Base-by-base conservation (phyloP, 2,888 invertebrate genomes). In the Sipunculus nudus region DNA sequence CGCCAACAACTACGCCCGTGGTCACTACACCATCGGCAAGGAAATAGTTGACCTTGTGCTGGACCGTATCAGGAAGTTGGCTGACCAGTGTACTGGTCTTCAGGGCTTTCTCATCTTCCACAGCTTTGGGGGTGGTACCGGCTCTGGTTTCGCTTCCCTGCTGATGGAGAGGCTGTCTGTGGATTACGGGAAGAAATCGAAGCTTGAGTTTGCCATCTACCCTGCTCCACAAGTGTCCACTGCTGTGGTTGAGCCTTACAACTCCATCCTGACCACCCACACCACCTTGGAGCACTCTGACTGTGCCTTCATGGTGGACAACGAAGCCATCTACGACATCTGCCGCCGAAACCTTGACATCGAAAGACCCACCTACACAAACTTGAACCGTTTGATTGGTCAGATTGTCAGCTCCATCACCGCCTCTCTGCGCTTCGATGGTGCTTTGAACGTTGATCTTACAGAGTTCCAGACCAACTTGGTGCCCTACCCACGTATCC, bases 1-100 rank as follows among this genome's bases (percentile, higher is more conserved):
- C 48, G 96, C 96, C 74, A 96, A 96, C 87, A 96, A 96, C 87
- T 96, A 96, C 73, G 96, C 96, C 62, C 90, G 96, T 78, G 96
- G 96, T 65, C 96, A 97, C 86, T 96, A 96, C 88, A 96, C 96
- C 72, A 93, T 96, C 79, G 96, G 95, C 1, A 86, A 86, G 52
- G 91, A 92, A 81, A 88, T 91, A 84, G 86, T 92, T n/a, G 90
- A 91, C 67, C 71, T 90, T 1, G 89, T 89, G 1, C 80, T 93
- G 72, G 90, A 94, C 76, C 74, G 91, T 43, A 85, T 92, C 53
- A 89, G 93, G 71, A 92, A 77, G 50, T 50, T 65, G 70, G 87
- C 92, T 1, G 93, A 93, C 78, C 90, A 91, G 80, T 92, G 92
- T 78, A 89, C 90, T 43, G 90, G 92, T 4, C 81, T 87, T 13